Evolutionary conservation across 1,140 invertebrate species (phyloP).

Genomic region (Zaprionus tsacasi): DNA sequence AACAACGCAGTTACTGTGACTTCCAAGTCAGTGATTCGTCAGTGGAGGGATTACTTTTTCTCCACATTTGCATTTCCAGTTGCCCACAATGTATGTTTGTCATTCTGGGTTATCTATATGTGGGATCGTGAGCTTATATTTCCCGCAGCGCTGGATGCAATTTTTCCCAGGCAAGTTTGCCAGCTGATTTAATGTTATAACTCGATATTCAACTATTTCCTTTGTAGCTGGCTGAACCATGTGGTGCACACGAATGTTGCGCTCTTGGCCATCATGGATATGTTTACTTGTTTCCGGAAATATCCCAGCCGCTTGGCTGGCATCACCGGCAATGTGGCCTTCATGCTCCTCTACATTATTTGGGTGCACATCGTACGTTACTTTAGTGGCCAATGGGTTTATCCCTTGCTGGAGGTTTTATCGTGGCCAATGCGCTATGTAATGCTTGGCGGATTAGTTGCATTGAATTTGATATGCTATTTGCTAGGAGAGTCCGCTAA

Average conservation of each 20-base stretch:
- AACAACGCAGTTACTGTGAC: constrained; percentile 44
- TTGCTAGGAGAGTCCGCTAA: constrained; percentile 67
- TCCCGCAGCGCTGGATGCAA: constrained; percentile 64
- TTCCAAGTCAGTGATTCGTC: constrained; percentile 53
- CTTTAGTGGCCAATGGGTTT: constrained; percentile 75
- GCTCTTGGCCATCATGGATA: constrained; percentile 68
- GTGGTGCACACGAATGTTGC: constrained; percentile 78
- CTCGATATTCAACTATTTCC: neutral
- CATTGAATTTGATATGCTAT: constrained; percentile 67
- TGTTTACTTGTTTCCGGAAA: constrained; percentile 73
- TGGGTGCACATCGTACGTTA: constrained; percentile 76
- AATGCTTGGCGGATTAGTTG: constrained; percentile 59
- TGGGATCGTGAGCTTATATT: constrained; percentile 78
- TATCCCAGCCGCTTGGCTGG: constrained; percentile 68
- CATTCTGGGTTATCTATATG: constrained; percentile 73
- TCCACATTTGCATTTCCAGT: constrained; percentile 74
- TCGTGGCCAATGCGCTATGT: constrained; percentile 61
- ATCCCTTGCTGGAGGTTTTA: constrained; percentile 68
- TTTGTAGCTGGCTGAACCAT: constrained; percentile 75
- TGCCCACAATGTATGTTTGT: constrained; percentile 69
- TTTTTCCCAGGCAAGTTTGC: constrained; percentile 64
- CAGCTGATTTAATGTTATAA: neutral
- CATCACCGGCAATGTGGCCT: constrained; percentile 55
- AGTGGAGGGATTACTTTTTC: constrained; percentile 64
- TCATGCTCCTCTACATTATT: constrained; percentile 73